Conservation (phyloP, 2,888 invertebrate genomes). For the Chromoteleia sp. region DNA sequence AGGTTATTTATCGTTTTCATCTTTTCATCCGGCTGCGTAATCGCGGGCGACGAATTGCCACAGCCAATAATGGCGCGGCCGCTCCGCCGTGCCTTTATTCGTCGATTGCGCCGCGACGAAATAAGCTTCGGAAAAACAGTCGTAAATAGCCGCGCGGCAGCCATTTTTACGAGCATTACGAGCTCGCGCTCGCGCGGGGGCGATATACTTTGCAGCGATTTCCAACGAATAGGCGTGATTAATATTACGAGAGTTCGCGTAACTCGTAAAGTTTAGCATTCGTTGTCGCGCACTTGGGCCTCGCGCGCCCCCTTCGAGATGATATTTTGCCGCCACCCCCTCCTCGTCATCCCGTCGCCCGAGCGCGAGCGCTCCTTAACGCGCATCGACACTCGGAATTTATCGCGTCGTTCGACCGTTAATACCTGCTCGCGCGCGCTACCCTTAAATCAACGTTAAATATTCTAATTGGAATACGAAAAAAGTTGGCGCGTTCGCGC, state of each 20-base stretch:
- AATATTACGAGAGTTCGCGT: conserved; percentile 83
- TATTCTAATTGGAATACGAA: conserved; percentile 85
- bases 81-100: conserved; percentile 29
- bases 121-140: conserved; percentile 73
- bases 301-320: conserved; percentile 52
- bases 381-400: conserved; percentile 81
- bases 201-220: conserved; percentile 78
- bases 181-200: conserved; percentile 14
- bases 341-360: conserved; percentile 16
- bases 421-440: conserved; percentile 82
- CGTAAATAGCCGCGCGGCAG: conserved; percentile 76
- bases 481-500: conserved; percentile 81
- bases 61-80: conserved; percentile 46
- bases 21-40: conserved; percentile 52
- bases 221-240: conserved; percentile 81
- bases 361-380: conserved; percentile 31
- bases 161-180: conserved; percentile 78
- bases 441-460: conserved; percentile 83
- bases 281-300: conserved; percentile 75
- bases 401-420: conserved; percentile 83
- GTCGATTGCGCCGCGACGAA: conserved; percentile 57
- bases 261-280: conserved; percentile 83
- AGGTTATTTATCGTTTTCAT: conserved; percentile 57
- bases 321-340: conserved; percentile 41
- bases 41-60: conserved; percentile 49